Evolutionary conservation across 2,797 vertebrate genomes (phyloP), one percentile per base, ranked within the genome.

Genomic region (Balearica regulorum): DNA sequence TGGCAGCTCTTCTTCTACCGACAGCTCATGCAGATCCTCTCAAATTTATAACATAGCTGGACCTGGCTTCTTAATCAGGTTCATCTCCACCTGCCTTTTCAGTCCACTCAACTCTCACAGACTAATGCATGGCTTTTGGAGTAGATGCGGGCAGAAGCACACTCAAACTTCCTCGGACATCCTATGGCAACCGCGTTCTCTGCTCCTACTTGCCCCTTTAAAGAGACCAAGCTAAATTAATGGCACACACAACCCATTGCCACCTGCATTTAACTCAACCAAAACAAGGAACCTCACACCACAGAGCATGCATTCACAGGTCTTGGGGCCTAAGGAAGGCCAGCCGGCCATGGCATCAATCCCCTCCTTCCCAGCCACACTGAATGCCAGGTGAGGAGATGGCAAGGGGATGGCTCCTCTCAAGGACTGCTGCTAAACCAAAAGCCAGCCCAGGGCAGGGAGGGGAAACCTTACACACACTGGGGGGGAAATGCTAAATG

Each of bases 41-140:
- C 68, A 25, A 35, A 26, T 13, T 39, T 39, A 13, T 4, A 4
- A 5, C 20, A 24, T 5, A 21, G 35, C 49, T 17, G 21, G 33
- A 71, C 29, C 35, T 9, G 25, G 28, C 44, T 46, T 62, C 64
- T 77, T 17, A 9, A 31, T 11, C 55, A 58, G 53, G 13, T 44
- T 54, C 33, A 55, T 10, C 79, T 26, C 78, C 1, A 1, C 29
- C 33, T 68, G 62, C 13, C 44, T 62, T 35, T 39, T 29, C 43
- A 22, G 39, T 15, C 49, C 33, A 10, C 39, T 43, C 39, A 10
- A 29, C 25, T 21, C 39, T 43, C 16, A 26, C 29, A 26, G 35
- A 72, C 41, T 14, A 31, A 22, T 0, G 2, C 17, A 3, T 0
- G 0, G 6, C 0, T 53, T 82, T 66, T 37, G 48, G 17, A 81